Percentiles rank a stretch among this genome's conserved stretches.
Evolutionary conservation across 2,797 vertebrate genomes (phyloP).

Genomic region (Odontamblyopus lacepedii): DNA sequence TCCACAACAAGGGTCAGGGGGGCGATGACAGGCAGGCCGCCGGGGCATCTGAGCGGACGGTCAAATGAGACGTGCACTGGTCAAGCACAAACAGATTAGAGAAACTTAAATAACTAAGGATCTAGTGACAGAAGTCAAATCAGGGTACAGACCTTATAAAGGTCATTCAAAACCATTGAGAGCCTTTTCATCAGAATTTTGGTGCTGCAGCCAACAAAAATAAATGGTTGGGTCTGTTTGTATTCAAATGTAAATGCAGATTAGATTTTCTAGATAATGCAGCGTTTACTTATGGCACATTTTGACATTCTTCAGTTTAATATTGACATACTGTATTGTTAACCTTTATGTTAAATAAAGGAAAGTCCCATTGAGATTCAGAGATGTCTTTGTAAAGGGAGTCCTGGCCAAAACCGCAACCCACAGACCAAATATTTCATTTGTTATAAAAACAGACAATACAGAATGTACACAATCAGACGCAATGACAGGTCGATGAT

Average conservation of each 20-base stretch:
- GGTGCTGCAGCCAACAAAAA: background rate
- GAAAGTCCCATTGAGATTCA: too few relatives aligned
- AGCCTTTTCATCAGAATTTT: background rate
- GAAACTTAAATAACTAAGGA: conserved; percentile 5
- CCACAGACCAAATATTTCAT: too few relatives aligned
- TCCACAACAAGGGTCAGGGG: conserved; percentile 62
- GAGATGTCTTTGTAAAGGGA: too few relatives aligned
- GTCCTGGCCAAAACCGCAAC: too few relatives aligned
- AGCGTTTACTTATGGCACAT: too few relatives aligned
- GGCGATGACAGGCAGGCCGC: conserved; percentile 65
- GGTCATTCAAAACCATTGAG: background rate
- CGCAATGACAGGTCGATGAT: too few relatives aligned
- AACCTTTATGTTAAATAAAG: too few relatives aligned
- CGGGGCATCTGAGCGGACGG: conserved; percentile 28
- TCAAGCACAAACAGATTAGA: conserved; percentile 10
- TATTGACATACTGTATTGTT: too few relatives aligned
- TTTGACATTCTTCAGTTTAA: too few relatives aligned
- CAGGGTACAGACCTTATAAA: background rate
- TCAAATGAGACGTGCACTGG: conserved; percentile 13
- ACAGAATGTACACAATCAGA: too few relatives aligned
- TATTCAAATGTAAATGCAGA: background rate
- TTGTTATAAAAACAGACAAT: too few relatives aligned
- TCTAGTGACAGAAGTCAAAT: background rate
- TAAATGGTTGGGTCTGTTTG: background rate
- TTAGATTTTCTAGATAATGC: too few relatives aligned